Evolutionary conservation across 2,797 vertebrate genomes (phyloP).

Genomic region (Crocodylus rhombifer): DNA sequence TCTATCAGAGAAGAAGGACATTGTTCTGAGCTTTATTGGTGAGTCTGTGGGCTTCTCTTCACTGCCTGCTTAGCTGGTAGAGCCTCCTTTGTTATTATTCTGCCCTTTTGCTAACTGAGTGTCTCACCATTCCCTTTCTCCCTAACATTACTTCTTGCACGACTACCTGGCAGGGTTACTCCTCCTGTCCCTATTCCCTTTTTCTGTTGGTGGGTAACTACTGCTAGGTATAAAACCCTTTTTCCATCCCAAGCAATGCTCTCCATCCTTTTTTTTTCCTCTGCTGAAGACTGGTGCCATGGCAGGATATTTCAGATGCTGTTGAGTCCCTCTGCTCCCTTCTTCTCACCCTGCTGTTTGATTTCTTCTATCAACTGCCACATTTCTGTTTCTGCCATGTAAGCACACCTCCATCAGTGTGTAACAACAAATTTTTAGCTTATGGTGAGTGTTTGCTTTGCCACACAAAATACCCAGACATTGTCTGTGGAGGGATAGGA

Average conservation of each 20-base stretch:
- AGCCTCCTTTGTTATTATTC: background rate
- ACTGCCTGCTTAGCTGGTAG: background rate
- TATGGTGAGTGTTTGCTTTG: background rate
- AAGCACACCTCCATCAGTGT: fast-evolving
- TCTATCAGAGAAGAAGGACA: background rate
- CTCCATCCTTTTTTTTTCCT: background rate
- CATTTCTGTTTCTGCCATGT: background rate
- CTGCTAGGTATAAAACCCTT: fast-evolving
- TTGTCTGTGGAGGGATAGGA: fast-evolving
- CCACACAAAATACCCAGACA: background rate
- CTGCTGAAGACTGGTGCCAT: background rate
- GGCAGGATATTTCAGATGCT: background rate
- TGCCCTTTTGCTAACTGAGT: background rate
- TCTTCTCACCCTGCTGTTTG: background rate
- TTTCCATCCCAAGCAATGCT: fast-evolving
- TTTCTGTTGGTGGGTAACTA: background rate
- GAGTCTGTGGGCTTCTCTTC: constrained; percentile 4
- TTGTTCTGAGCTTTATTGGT: background rate
- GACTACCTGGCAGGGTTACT: background rate
- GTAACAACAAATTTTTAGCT: background rate
- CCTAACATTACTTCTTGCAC: background rate
- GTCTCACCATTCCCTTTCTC: background rate
- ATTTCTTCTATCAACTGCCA: background rate
- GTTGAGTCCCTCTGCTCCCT: fast-evolving
- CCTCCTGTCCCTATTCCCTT: background rate